Evolutionary conservation across 2,888 invertebrate species (phyloP), one percentile per base, ranked within the genome.

Genomic region (Halictus ligatus): DNA sequence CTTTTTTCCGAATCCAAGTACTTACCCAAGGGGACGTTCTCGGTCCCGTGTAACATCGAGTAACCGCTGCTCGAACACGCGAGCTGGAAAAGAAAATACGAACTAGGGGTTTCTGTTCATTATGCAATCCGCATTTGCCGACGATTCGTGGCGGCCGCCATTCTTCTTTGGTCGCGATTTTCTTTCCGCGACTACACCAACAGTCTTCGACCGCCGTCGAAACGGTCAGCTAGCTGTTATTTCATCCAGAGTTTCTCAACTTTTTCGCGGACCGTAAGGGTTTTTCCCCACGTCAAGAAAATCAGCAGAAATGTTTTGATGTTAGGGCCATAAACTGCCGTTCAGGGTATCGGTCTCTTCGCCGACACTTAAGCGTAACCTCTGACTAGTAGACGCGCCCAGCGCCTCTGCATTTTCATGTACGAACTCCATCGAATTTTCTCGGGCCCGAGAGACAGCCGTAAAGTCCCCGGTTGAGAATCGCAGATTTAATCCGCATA

Each of bases 51-150:
- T 67, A 67, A 67, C 67, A 67, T 35, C 67, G 67, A 7, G 35
- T 35, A 21, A 67, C 35, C 67, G 2, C 67, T 21, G 35, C 50
- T 18, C 21, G 25, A n/a, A 12, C 25, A 21, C 46, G 35, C 46
- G n/a, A 60, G 18, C 29, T 21, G 72, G 46, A 46, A 75, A 81
- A 64, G 60, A 35, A 46, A 46, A 25, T 60, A 58, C 35, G 50
- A 72, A 67, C 76, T 64, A n/a, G 29, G 64, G 40, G 64, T 72
- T 35, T 35, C 67, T 50, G 60, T 81, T 81, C 81, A 60, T 81
- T 76, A 76, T 76, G 75, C 81, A 54, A 81, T 81, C 50, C 58
- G 72, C 46, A 72, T 71, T 83, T 75, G 75, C 43, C 21, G 64
- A 7, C 40, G 43, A 43, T 58, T 73, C 15, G 72, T 13, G 15